Evolutionary conservation across 2,113 vertebrate species (phyloP), one percentile per base, ranked within the genome.

Genomic region (Damaliscus lunatus): DNA sequence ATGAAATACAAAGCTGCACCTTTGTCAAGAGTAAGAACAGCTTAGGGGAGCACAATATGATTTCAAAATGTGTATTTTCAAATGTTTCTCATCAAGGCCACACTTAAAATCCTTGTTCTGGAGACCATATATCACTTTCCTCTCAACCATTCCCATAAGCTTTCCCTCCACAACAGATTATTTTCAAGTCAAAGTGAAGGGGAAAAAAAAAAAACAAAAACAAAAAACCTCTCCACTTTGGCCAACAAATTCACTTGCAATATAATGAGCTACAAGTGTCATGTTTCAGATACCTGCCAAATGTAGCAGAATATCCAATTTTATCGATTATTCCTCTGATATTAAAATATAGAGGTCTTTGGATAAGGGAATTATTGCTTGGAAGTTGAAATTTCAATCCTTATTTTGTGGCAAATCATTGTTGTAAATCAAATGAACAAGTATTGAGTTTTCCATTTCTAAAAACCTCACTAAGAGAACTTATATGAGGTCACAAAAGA

Each of bases 351-450:
- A 33, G 84, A 62, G 43, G 78, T 62, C 84, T 87, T 89, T 88
- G 50, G 55, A 83, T 36, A 74, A 57, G 53, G 80, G 29, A 91
- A 94, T 87, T 67, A 62, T 3, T 88, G 46, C 55, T 59, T 48
- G 1, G 25, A 48, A 87, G 5, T 2, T 92, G 50, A 90, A 46
- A 91, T 78, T 93, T 91, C 17, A 60, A 81, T 53, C 48, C 48
- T 71, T 87, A n/a, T 74, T 96, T 78, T 89, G 29, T 48, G 90
- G 50, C 21, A 81, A 59, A 59, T 67, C 25, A 15, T 12, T 71
- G 67, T 33, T 3, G 13, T 53, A 90, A 95, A 88, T 95, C 59
- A 97, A 95, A 97, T 53, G 33, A 94, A 78, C 64, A 77, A 71
- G 33, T 52, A 89, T 36, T 57, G 57, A 85, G 53, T 27, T 95